phyloP scores from a whole-genome alignment of 2,888 invertebrate species.

The Lasioglossum leucozonium region DNA sequence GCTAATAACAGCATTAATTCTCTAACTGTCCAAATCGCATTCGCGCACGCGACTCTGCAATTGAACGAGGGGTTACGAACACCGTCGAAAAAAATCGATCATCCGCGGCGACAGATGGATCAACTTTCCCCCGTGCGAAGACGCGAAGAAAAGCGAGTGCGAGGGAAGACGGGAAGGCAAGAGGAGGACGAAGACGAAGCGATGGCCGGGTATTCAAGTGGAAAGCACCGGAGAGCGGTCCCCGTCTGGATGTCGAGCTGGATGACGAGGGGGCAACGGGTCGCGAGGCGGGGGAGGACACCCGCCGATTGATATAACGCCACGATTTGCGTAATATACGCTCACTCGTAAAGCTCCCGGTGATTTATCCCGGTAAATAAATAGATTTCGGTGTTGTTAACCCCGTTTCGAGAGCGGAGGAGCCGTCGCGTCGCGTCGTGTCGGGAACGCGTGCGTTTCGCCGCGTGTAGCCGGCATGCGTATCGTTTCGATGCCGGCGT shows the following conservation, averaged over 20 bases:
- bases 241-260: conserved; percentile 13
- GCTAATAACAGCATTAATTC: too few species aligned
- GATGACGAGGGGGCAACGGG: not conserved
- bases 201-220: conserved; percentile 26
- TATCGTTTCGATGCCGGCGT: conserved; percentile 23
- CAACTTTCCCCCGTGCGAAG: conserved; percentile 13
- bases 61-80: not conserved
- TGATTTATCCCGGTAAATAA: conserved; percentile 75
- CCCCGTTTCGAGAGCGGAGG: conserved; percentile 70
- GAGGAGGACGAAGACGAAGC: not conserved
- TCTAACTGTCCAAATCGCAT: too few species aligned
- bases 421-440: too few species aligned
- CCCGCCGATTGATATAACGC: conserved; percentile 74
- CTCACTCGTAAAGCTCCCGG: conserved; percentile 66
- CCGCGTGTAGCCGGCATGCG: conserved; percentile 28
- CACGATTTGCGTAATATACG: conserved; percentile 74
- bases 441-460: not conserved
- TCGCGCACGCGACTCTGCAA: too few species aligned
- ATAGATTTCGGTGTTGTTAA: conserved; percentile 78
- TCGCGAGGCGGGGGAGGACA: conserved; percentile 36
- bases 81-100: not conserved
- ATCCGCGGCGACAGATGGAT: conserved; percentile 1
- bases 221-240: conserved; percentile 33
- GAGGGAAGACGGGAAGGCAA: not conserved
- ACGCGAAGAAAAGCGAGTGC: not conserved